These are phyloP conservation scores for Tetrao urogallus DNA, from an alignment of 2,113 vertebrate species.

Conservation along the genomic window DNA sequence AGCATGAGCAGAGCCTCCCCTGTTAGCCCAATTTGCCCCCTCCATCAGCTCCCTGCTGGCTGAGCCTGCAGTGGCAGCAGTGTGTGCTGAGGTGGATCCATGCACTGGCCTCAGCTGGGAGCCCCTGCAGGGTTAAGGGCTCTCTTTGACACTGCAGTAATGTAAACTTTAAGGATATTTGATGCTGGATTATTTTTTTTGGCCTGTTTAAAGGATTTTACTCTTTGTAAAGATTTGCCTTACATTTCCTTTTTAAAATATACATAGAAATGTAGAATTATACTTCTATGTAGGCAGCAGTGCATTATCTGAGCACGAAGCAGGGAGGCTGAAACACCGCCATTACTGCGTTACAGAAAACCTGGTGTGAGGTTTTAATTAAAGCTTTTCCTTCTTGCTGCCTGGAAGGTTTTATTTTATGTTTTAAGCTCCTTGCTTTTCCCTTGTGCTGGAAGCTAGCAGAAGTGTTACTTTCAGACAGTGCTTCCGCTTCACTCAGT, in stretches of 20 bases:
- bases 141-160: neutral
- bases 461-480: neutral
- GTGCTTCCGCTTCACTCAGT: neutral
- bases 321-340: neutral
- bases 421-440: neutral
- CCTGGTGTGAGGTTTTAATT: neutral
- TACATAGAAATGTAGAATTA: neutral
- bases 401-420: neutral
- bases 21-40: neutral
- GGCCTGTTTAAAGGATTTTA: neutral
- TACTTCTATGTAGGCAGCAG: neutral
- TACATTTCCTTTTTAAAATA: neutral
- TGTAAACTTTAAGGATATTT: neutral
- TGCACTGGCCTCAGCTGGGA: neutral
- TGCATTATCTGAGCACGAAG: neutral
- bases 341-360: neutral
- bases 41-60: neutral
- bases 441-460: neutral
- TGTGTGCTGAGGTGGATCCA: neutral
- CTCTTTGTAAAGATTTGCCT: neutral
- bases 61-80: neutral
- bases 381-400: neutral
- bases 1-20: neutral
- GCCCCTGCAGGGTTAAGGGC: neutral
- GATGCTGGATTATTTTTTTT: neutral